Percentiles rank a stretch among this genome's conserved stretches.
Conservation (phyloP, 2,797 vertebrate genomes). For the Paguma larvata region DNA sequence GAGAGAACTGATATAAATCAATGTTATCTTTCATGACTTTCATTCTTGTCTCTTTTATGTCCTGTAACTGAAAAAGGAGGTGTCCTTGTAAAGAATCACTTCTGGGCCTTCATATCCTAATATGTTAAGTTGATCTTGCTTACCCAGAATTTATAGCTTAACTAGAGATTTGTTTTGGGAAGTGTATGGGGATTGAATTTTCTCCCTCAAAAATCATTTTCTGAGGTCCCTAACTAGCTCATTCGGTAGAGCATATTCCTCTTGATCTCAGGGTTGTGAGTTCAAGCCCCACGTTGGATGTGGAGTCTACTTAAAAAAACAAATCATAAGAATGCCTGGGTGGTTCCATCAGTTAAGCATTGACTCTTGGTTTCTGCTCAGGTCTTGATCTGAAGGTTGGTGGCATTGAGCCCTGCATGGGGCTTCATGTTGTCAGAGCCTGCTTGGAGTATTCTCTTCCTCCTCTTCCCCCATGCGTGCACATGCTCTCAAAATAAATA, state of each 20-base stretch:
- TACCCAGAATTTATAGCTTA: slow-evolving; percentile 1
- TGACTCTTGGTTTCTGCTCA: too few relatives aligned
- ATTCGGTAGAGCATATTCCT: background rate
- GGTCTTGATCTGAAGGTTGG: too few relatives aligned
- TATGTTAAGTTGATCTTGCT: slow-evolving; percentile 29
- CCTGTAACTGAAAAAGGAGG: slow-evolving; percentile 27
- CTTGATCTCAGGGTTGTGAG: background rate
- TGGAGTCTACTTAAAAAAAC: background rate
- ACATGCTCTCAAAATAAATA: too few relatives aligned
- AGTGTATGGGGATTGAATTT: background rate
- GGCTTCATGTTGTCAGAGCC: too few relatives aligned
- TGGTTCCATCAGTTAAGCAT: too few relatives aligned
- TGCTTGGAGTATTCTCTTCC: too few relatives aligned
- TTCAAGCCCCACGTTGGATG: background rate
- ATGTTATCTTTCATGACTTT: background rate
- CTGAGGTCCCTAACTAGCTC: background rate
- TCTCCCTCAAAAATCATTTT: background rate
- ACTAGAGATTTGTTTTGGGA: background rate
- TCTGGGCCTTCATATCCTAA: background rate
- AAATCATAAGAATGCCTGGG: too few relatives aligned
- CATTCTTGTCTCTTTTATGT: slow-evolving; percentile 20
- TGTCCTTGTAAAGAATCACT: background rate
- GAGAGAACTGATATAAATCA: background rate
- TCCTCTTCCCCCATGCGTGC: too few relatives aligned
- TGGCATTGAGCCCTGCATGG: too few relatives aligned